These are phyloP conservation scores for Hoplodrina blanda DNA, from an alignment of 2,888 invertebrate genomes.

Conservation along the genomic window DNA sequence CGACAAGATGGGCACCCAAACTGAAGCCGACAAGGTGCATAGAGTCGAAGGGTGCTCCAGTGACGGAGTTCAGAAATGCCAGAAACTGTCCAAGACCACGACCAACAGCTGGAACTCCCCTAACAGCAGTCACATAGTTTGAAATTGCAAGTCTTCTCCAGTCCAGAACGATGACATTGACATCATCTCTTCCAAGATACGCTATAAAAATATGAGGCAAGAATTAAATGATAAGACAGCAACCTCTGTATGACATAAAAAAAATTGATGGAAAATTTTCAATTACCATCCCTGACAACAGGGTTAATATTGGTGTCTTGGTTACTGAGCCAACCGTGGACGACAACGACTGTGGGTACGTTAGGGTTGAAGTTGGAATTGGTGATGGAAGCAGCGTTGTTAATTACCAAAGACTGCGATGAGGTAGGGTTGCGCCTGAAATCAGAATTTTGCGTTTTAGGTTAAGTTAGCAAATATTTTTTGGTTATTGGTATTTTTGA, in stretches of 20 bases:
- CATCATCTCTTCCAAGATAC: slow-evolving; percentile 42
- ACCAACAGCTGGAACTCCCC: slow-evolving; percentile 80
- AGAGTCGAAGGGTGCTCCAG: slow-evolving; percentile 71
- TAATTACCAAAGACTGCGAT: slow-evolving; percentile 31
- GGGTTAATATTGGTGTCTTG: slow-evolving; percentile 41
- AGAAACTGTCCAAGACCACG: slow-evolving; percentile 82
- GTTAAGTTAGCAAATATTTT: neutral
- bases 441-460: neutral
- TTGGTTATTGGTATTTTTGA: no score
- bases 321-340: slow-evolving; percentile 72
- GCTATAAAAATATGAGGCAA: slow-evolving; percentile 7
- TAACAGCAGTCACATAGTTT: slow-evolving; percentile 76
- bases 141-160: slow-evolving; percentile 78
- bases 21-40: slow-evolving; percentile 89
- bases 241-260: neutral
- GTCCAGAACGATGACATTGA: slow-evolving; percentile 66
- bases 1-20: slow-evolving; percentile 86
- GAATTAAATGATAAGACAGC: neutral
- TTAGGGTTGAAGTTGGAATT: slow-evolving; percentile 72
- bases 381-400: slow-evolving; percentile 26
- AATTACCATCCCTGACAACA: slow-evolving; percentile 41
- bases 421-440: slow-evolving; percentile 36
- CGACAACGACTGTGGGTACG: slow-evolving; percentile 64
- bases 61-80: slow-evolving; percentile 71
- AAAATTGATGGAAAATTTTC: neutral